These are phyloP conservation scores for Gnathonemus longibarbis DNA, from an alignment of 2,113 vertebrate genomes.

Conservation along the genomic window DNA sequence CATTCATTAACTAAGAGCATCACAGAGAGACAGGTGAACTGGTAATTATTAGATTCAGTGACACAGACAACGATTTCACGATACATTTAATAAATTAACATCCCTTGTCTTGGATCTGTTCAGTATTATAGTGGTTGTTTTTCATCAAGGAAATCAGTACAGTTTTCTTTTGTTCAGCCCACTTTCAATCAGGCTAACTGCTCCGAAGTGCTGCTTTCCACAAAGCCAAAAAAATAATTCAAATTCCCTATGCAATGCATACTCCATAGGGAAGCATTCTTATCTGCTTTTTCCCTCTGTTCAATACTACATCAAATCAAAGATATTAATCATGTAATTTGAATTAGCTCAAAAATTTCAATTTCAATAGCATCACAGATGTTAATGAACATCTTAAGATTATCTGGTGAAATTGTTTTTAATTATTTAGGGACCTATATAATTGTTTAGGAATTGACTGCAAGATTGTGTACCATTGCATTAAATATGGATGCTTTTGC, in stretches of 20 bases:
- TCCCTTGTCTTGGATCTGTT: not conserved
- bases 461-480: not conserved
- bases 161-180: not conserved
- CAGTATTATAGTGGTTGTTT: not conserved
- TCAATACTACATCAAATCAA: not conserved
- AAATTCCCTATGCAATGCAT: not conserved
- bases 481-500: not conserved
- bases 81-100: not conserved
- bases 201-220: not conserved
- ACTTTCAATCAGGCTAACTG: not conserved
- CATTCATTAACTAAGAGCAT: not conserved
- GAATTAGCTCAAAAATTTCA: not conserved
- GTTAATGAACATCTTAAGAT: not conserved
- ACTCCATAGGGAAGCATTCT: not conserved
- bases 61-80: not conserved
- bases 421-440: not conserved
- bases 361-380: not conserved
- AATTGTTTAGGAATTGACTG: not conserved
- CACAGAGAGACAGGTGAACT: not conserved
- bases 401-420: not conserved
- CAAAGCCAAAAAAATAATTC: not conserved
- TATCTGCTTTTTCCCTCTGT: not conserved
- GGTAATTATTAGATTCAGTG: not conserved
- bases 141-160: not conserved
- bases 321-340: not conserved